Conservation (phyloP, 2,888 invertebrate genomes). For the Pristionchus exspectatus region DNA sequence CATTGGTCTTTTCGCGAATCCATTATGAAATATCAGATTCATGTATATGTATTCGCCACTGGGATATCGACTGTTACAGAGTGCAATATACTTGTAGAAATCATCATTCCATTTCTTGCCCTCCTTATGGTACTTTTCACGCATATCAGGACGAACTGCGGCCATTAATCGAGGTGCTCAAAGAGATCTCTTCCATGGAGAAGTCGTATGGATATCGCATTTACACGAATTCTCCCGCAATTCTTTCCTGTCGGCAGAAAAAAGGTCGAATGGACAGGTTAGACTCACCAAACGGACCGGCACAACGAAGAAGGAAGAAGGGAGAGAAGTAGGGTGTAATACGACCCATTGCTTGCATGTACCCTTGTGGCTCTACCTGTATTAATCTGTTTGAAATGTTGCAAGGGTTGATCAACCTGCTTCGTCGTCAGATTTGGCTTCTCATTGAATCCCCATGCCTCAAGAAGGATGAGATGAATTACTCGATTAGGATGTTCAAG, state of each 20-base stretch:
- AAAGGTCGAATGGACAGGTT: too few relatives aligned
- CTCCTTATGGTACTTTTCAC: constrained; percentile 86
- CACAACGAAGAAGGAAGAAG: constrained; percentile 90
- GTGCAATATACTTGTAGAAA: constrained; percentile 89
- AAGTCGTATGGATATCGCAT: not conserved
- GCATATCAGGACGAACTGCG: constrained; percentile 79
- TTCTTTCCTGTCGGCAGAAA: too few relatives aligned
- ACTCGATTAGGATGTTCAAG: constrained; percentile 90
- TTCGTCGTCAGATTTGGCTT: constrained; percentile 81
- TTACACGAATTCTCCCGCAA: too few relatives aligned
- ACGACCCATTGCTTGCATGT: constrained; percentile 88
- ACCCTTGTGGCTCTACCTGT: constrained; percentile 82
- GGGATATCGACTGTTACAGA: constrained; percentile 94
- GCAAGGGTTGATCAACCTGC: constrained; percentile 81
- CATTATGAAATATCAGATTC: constrained; percentile 90
- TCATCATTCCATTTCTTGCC: constrained; percentile 79
- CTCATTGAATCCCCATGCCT: constrained; percentile 87
- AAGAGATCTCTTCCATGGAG: too few relatives aligned
- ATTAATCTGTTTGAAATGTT: too few relatives aligned
- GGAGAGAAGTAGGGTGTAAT: constrained; percentile 92
- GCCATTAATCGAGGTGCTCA: not conserved
- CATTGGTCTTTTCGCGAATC: constrained; percentile 98
- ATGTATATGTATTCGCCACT: constrained; percentile 95
- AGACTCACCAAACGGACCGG: constrained; percentile 87
- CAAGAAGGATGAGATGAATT: constrained; percentile 92